Evolutionary conservation across 2,797 vertebrate genomes (phyloP), one percentile per base, ranked within the genome.

Genomic region (Lepus townsendii): DNA sequence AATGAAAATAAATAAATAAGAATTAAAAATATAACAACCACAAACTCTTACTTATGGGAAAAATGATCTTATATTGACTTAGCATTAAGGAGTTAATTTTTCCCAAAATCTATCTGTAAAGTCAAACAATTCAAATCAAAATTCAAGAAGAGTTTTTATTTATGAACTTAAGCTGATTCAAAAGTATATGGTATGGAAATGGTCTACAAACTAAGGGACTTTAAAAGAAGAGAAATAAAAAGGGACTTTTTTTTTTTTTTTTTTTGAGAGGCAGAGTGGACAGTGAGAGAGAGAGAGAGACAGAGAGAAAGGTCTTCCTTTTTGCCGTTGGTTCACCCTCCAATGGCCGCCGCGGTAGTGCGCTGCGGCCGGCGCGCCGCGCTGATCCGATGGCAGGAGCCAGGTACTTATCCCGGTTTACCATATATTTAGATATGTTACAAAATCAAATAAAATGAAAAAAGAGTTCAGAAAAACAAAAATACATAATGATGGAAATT

Each of bases 51-150:
- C 7, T 47, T 20, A 57, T 5, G 54, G 54, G 54, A 57, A 57
- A 57, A 57, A 57, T 57, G 24, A 77, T 47, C 35, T 82, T 90
- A 38, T 42, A 86, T 35, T 83, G 30, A 88, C 19, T 86, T 68
- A 92, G 54, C 30, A 76, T 66, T 20, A 92, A 92, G 71, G 32
- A 75, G 57, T 85, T 20, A 78, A 14, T 93, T 52, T 50, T 68
- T 68, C 65, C 47, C 78, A 50, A 69, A 93, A 76, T 75, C 62
- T 65, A 63, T 7, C 27, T 88, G 47, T 73, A 89, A 95, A 84
- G 38, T 75, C 73, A 89, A 89, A 42, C 22, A 47, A 69, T 62
- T 79, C 86, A 95, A 88, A 71, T 27, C 62, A 93, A 95, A 85
- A 86, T 86, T 82, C 75, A 63, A 86, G 22, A 63, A 82, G 9